Conservation (phyloP, 2,888 invertebrate genomes). For the Mesorhabditis belari region DNA sequence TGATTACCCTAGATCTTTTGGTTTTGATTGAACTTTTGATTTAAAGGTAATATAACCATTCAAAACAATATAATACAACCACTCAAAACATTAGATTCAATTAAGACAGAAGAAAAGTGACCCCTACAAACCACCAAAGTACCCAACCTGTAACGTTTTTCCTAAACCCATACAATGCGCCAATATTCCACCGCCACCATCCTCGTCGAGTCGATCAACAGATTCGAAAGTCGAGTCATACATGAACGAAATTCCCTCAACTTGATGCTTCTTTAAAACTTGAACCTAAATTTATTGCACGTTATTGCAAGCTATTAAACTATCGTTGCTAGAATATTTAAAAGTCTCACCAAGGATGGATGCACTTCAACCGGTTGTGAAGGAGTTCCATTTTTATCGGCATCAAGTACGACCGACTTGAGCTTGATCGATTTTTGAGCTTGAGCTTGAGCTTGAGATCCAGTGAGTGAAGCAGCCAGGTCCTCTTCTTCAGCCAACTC, state of each 20-base stretch:
- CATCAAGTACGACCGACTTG: conserved; percentile 35
- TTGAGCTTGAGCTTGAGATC: conserved; percentile 14
- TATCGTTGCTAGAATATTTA: too few species aligned
- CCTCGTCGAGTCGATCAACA: conserved; percentile 31
- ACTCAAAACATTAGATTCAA: too few species aligned
- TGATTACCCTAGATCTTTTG: too few species aligned
- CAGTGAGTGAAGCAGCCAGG: conserved; percentile 20
- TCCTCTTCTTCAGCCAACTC: conserved; percentile 34
- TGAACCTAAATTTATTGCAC: conserved; percentile 31
- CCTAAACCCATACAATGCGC: conserved; percentile 97
- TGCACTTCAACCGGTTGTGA: conserved; percentile 42
- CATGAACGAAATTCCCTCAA: conserved; percentile 66
- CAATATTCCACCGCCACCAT: conserved; percentile 62
- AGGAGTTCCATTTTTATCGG: conserved; percentile 24
- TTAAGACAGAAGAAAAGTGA: too few species aligned
- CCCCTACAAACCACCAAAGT: not conserved
- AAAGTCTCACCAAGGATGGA: conserved; percentile 21
- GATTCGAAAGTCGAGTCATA: conserved; percentile 47
- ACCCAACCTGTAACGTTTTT: conserved; percentile 76
- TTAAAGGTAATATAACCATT: too few species aligned
- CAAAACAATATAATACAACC: too few species aligned
- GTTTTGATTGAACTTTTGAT: too few species aligned
- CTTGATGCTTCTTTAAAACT: conserved; percentile 80
- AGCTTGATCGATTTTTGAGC: conserved; percentile 14
- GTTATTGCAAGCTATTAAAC: not conserved